phyloP scores from a whole-genome alignment of 2,113 vertebrate genomes.

The Pseudolaguvia tuberculata region DNA sequence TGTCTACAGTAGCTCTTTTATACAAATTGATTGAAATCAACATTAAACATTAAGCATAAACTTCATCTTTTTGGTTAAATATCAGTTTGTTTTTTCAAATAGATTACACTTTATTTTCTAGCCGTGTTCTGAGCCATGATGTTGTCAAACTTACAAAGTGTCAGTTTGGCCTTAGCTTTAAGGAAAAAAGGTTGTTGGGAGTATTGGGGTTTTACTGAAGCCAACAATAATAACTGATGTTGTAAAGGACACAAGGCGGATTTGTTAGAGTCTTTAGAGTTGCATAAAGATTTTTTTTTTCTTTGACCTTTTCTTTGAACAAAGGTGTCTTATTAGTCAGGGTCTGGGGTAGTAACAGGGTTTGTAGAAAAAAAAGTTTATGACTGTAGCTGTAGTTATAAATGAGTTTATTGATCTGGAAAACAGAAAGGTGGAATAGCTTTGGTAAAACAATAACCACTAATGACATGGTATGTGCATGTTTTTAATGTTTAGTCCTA shows the following conservation, averaged over 20 bases:
- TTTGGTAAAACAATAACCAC: not conserved
- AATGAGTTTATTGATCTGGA: slow-evolving; percentile 15
- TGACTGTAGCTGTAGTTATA: not conserved
- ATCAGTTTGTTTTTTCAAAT: not conserved
- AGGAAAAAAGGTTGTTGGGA: slow-evolving; percentile 41
- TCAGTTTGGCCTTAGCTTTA: slow-evolving; percentile 30
- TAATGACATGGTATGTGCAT: not conserved
- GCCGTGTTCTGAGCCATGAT: slow-evolving; percentile 33
- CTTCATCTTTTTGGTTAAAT: not conserved
- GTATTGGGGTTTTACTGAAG: slow-evolving; percentile 10
- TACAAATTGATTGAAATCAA: not conserved
- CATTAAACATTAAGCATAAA: not conserved
- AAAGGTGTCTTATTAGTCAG: not conserved
- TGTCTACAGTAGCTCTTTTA: not conserved
- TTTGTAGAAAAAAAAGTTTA: not conserved
- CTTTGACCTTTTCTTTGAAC: not conserved
- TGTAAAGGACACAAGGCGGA: slow-evolving; percentile 34
- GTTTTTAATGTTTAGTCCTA: slow-evolving; percentile 17
- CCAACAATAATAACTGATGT: slow-evolving; percentile 40
- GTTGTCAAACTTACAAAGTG: slow-evolving; percentile 27
- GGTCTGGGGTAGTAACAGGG: not conserved
- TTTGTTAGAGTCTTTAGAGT: slow-evolving; percentile 26
- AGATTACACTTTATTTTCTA: slow-evolving; percentile 14
- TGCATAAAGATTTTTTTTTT: slow-evolving; percentile 9
- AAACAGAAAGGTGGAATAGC: not conserved